phyloP scores from a whole-genome alignment of 1,140 invertebrate genomes.

The Drosophila ercepeae region DNA sequence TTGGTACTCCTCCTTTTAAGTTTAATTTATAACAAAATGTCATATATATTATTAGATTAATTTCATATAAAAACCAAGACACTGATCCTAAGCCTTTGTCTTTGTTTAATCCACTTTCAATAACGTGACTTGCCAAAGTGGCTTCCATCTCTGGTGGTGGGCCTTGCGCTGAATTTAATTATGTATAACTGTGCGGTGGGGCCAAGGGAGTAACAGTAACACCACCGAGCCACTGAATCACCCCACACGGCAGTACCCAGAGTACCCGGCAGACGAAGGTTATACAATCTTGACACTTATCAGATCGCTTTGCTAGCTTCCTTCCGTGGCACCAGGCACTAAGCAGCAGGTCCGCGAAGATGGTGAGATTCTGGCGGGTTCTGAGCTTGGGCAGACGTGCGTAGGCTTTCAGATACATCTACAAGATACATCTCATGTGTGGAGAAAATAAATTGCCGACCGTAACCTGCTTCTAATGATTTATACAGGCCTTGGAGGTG shows the following conservation, averaged over 20 bases:
- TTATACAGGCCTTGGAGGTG: constrained; percentile 64
- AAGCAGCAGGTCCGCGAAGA: constrained; percentile 2
- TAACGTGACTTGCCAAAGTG: constrained; percentile 28
- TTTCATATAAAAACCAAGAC: neutral
- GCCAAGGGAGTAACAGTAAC: constrained; percentile 5
- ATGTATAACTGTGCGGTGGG: constrained; percentile 41
- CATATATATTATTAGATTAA: no score
- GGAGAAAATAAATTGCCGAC: constrained; percentile 70
- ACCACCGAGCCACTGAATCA: neutral
- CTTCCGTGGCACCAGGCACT: constrained; percentile 44
- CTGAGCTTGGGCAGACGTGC: constrained; percentile 72
- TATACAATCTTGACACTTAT: constrained; percentile 80
- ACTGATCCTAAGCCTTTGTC: neutral
- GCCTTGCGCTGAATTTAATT: constrained; percentile 43
- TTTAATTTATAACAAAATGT: no score
- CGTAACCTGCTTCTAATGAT: constrained; percentile 77
- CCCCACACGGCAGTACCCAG: neutral
- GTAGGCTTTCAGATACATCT: constrained; percentile 69
- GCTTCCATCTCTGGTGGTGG: constrained; percentile 23
- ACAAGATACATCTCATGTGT: constrained; percentile 78
- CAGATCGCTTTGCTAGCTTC: constrained; percentile 75
- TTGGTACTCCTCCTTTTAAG: no score
- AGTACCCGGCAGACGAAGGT: constrained; percentile 59
- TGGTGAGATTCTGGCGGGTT: constrained; percentile 36
- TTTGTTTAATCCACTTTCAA: neutral